phyloP scores from a whole-genome alignment of 2,113 vertebrate species.

The Lamprotornis superbus region DNA sequence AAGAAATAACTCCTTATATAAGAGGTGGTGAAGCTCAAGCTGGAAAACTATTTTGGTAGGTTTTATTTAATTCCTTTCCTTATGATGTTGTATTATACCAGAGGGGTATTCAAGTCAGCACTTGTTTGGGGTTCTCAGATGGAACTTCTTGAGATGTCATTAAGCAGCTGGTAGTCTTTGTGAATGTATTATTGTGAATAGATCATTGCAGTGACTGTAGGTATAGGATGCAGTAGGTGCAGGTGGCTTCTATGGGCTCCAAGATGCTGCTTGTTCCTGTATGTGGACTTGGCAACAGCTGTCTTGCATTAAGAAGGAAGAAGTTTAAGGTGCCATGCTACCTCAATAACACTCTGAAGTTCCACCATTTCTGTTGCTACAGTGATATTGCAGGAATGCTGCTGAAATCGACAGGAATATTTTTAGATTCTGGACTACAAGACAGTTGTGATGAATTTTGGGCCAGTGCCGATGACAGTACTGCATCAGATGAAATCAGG shows the following conservation, averaged over 20 bases:
- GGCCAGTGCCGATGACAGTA: constrained; percentile 89
- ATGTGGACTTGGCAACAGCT: background rate
- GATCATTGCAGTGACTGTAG: background rate
- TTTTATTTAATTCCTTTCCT: background rate
- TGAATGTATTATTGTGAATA: background rate
- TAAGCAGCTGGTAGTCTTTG: background rate
- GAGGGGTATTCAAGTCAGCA: background rate
- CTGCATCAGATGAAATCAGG: constrained; percentile 95
- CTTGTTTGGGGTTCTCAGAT: background rate
- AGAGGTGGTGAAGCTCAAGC: constrained; percentile 97
- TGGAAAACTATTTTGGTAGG: constrained; percentile 95
- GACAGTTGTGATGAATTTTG: constrained; percentile 91
- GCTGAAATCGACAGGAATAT: constrained; percentile 94
- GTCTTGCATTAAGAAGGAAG: background rate
- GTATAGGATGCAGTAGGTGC: background rate
- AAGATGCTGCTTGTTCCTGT: background rate
- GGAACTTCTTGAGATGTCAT: background rate
- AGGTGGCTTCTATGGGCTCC: background rate
- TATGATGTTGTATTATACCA: background rate
- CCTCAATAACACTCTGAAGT: background rate
- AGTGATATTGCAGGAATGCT: constrained; percentile 98
- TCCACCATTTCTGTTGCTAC: constrained; percentile 28
- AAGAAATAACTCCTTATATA: constrained; percentile 98
- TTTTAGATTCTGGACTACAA: constrained; percentile 88
- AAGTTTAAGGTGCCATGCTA: background rate